Percentiles rank a stretch among this genome's conserved stretches.
Conservation (phyloP, 2,888 invertebrate species). For the Phyllotreta striolata region DNA sequence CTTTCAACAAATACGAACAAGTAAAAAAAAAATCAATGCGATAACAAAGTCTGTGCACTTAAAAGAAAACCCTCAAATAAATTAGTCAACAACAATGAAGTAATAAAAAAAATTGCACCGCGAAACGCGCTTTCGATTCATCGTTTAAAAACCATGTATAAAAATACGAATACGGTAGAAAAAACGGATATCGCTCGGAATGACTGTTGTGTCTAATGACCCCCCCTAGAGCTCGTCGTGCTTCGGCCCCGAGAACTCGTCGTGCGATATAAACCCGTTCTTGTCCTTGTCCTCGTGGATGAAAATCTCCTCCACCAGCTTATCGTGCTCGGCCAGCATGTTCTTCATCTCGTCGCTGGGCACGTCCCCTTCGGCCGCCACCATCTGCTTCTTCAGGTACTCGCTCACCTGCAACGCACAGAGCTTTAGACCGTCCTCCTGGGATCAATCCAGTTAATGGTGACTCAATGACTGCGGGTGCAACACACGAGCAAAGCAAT, state of each 20-base stretch:
- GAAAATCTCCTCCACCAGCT: constrained; percentile 95
- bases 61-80: constrained; percentile 31
- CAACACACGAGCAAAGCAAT: neutral
- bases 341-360: constrained; percentile 80
- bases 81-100: constrained; percentile 22
- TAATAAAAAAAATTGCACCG: constrained; percentile 6
- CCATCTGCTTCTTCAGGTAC: constrained; percentile 92
- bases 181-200: constrained; percentile 13
- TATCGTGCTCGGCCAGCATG: constrained; percentile 88
- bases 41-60: constrained; percentile 30
- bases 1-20: constrained; percentile 41
- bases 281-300: constrained; percentile 97
- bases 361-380: constrained; percentile 78
- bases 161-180: constrained; percentile 25
- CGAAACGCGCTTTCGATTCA: constrained; percentile 17
- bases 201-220: constrained; percentile 6
- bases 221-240: constrained; percentile 90
- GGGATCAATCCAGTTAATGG: constrained; percentile 12
- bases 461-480: neutral
- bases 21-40: constrained; percentile 29
- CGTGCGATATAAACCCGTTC: constrained; percentile 94
- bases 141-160: constrained; percentile 20
- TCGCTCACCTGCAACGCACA: constrained; percentile 78
- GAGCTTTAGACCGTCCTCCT: neutral
- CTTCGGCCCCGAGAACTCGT: constrained; percentile 96